Evolutionary conservation across 2,113 vertebrate genomes (phyloP).

Genomic region (Notechis scutatus): DNA sequence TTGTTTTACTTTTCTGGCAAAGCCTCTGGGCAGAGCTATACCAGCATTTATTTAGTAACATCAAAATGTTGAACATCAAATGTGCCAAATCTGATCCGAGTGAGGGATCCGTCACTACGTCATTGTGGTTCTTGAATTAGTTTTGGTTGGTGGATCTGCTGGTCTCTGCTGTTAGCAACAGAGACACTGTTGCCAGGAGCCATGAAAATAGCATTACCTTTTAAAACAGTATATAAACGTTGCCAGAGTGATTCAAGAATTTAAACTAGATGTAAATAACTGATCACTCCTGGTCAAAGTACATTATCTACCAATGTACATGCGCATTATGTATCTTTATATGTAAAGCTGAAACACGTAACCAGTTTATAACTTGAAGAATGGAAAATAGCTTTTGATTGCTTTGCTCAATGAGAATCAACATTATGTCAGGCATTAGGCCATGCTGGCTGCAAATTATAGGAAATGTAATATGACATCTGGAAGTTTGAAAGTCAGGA

Average conservation of each 20-base stretch:
- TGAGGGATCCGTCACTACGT: neutral
- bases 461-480: neutral
- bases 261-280: neutral
- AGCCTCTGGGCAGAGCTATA: neutral
- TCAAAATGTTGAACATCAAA: neutral
- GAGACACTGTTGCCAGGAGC: neutral
- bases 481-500: neutral
- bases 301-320: neutral
- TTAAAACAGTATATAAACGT: neutral
- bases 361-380: neutral
- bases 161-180: neutral
- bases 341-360: neutral
- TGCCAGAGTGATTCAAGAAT: neutral
- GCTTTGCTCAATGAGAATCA: neutral
- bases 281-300: neutral
- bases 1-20: neutral
- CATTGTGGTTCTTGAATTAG: conserved; percentile 3
- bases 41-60: neutral
- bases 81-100: neutral
- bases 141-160: neutral
- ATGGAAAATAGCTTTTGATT: neutral
- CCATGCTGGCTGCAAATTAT: neutral
- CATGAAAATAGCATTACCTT: neutral
- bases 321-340: neutral
- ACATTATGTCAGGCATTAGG: neutral